Evolutionary conservation across 2,797 vertebrate species (phyloP).

Genomic region (Sebastes matsubarae): DNA sequence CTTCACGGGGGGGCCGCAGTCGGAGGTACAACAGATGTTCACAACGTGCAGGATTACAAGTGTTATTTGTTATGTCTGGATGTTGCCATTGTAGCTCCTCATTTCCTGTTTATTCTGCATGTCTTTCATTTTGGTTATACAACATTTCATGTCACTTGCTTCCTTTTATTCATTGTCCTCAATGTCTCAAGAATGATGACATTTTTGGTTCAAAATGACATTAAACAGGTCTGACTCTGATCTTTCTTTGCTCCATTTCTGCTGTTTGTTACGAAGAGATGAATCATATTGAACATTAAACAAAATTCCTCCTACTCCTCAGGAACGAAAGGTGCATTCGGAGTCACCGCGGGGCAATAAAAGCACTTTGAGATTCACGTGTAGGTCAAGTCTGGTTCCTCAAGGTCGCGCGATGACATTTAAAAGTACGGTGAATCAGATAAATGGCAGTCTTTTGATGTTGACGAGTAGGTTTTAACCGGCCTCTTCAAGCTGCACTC

Average conservation of each 20-base stretch:
- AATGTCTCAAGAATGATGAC: neutral
- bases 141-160: neutral
- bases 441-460: constrained; percentile 49
- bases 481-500: constrained; percentile 52
- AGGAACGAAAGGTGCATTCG: neutral
- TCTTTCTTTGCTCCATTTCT: constrained; percentile 4
- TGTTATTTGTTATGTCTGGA: neutral
- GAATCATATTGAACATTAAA: neutral
- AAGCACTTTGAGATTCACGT: neutral
- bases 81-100: neutral
- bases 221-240: constrained; percentile 15
- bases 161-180: neutral
- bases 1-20: neutral
- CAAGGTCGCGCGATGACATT: constrained; percentile 27
- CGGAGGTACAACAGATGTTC: constrained; percentile 19
- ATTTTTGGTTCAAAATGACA: neutral
- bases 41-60: neutral
- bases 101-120: neutral
- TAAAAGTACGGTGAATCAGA: constrained; percentile 34
- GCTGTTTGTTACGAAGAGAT: neutral
- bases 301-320: constrained; percentile 9
- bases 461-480: constrained; percentile 35
- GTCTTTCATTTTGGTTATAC: neutral
- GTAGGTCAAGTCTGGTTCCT: neutral
- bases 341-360: neutral